These are phyloP conservation scores for Sebastes fasciatus DNA, from an alignment of 2,113 vertebrate species.

Conservation along the genomic window DNA sequence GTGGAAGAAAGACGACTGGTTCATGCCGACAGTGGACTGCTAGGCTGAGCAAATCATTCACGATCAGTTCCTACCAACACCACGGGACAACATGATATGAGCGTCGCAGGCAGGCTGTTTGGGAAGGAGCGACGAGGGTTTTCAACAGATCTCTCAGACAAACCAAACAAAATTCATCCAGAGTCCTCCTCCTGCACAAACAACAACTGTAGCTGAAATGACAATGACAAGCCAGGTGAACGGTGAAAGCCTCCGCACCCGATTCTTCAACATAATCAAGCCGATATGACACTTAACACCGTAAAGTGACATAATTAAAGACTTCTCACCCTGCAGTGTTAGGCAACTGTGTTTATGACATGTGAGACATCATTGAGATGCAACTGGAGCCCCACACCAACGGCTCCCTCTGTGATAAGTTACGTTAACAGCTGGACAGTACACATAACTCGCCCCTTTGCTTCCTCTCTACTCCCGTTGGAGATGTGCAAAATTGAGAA, in stretches of 20 bases:
- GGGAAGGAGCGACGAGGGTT: slow-evolving; percentile 29
- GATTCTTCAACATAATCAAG: slow-evolving; percentile 50
- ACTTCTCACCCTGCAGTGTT: slow-evolving; percentile 8
- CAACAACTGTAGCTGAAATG: slow-evolving; percentile 5
- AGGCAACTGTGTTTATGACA: slow-evolving; percentile 14
- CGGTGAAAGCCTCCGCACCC: background rate
- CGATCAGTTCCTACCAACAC: slow-evolving; percentile 30
- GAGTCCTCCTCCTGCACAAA: slow-evolving; percentile 21
- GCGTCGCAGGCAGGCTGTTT: slow-evolving; percentile 39
- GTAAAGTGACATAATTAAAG: slow-evolving; percentile 47
- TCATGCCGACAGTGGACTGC: slow-evolving; percentile 2
- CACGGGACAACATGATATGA: slow-evolving; percentile 54
- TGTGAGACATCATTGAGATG: slow-evolving; percentile 19
- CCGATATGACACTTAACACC: slow-evolving; percentile 47
- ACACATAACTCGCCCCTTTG: slow-evolving; percentile 32
- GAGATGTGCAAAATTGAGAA: slow-evolving; percentile 67
- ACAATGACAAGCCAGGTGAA: slow-evolving; percentile 7
- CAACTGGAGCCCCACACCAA: slow-evolving; percentile 26
- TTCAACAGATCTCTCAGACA: slow-evolving; percentile 6
- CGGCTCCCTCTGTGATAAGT: slow-evolving; percentile 31
- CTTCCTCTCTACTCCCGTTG: slow-evolving; percentile 53
- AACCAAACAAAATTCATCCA: slow-evolving; percentile 35
- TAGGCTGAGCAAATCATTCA: slow-evolving; percentile 20
- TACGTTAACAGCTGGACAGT: slow-evolving; percentile 29
- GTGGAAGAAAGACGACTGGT: slow-evolving; percentile 30